Conservation (phyloP, 2,113 vertebrate species). For the Seriola rivoliana region DNA sequence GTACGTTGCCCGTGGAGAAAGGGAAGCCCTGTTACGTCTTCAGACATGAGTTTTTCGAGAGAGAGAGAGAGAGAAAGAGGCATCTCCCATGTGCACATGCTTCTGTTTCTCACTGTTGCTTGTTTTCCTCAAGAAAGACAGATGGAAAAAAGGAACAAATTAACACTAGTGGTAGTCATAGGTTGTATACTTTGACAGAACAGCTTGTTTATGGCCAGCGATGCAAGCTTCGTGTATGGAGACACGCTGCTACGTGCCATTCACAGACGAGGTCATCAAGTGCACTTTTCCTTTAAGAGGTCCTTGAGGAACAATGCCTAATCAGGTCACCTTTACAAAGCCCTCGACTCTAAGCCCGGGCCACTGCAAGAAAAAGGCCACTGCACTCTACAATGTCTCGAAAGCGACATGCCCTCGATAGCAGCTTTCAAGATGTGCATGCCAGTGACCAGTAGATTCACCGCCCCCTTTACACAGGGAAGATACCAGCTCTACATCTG, state of each 20-base stretch:
- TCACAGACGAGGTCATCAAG: background rate
- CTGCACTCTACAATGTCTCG: background rate
- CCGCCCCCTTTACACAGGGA: background rate
- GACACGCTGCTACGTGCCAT: background rate
- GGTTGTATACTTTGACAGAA: background rate
- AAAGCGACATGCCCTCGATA: background rate
- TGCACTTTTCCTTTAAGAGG: slow-evolving; percentile 14
- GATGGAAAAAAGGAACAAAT: background rate
- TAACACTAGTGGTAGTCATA: background rate
- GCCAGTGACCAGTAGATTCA: background rate
- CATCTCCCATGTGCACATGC: slow-evolving; percentile 13
- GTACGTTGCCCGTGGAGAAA: slow-evolving; percentile 29
- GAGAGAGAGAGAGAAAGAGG: background rate
- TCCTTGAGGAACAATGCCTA: slow-evolving; percentile 2
- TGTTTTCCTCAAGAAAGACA: background rate
- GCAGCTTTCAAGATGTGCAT: background rate
- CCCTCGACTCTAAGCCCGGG: background rate
- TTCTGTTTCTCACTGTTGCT: background rate
- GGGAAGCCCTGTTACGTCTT: slow-evolving; percentile 37
- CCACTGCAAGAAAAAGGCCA: slow-evolving; percentile 15
- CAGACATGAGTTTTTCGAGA: background rate
- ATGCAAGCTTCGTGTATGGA: background rate
- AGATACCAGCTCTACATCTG: background rate
- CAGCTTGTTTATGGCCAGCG: background rate
- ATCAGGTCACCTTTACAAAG: slow-evolving; percentile 42